Percentiles rank a stretch among this genome's conserved stretches.
These are phyloP conservation scores for Dasypogon diadema DNA, from an alignment of 2,888 invertebrate genomes.

Conservation along the genomic window DNA sequence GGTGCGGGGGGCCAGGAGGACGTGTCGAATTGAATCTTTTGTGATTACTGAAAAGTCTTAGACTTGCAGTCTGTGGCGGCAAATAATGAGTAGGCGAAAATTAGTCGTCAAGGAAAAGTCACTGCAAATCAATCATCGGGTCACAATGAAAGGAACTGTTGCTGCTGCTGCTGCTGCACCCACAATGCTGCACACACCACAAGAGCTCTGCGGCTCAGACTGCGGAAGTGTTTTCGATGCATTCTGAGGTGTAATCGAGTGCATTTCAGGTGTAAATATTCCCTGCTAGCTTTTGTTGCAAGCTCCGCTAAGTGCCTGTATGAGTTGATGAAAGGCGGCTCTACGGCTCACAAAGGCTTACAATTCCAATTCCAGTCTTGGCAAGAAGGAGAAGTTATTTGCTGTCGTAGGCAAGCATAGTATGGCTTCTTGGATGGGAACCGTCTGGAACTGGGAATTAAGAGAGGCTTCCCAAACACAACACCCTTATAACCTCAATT, in stretches of 20 bases:
- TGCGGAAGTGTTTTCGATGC: background rate
- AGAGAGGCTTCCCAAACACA: background rate
- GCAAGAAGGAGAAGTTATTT: background rate
- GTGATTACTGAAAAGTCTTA: background rate
- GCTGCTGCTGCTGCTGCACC: constrained; percentile 21
- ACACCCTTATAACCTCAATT: constrained; percentile 4
- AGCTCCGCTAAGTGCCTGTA: background rate
- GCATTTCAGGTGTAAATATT: constrained; percentile 10
- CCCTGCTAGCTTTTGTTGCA: background rate
- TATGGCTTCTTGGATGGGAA: constrained; percentile 31
- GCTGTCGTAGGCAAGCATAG: background rate
- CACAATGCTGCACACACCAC: background rate
- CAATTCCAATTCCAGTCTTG: constrained; percentile 5
- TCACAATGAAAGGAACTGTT: constrained; percentile 3
- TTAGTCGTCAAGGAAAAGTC: background rate
- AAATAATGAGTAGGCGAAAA: constrained; percentile 11
- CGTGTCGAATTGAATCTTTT: constrained; percentile 7
- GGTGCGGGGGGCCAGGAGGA: background rate
- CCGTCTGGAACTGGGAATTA: background rate
- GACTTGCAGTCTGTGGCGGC: background rate
- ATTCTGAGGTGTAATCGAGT: background rate
- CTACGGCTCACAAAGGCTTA: constrained; percentile 13
- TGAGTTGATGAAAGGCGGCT: constrained; percentile 11
- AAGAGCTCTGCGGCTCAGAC: background rate
- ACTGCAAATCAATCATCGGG: background rate